Evolutionary conservation across 2,113 vertebrate genomes (phyloP), one percentile per base, ranked within the genome.

Genomic region (Tragulus kanchil): DNA sequence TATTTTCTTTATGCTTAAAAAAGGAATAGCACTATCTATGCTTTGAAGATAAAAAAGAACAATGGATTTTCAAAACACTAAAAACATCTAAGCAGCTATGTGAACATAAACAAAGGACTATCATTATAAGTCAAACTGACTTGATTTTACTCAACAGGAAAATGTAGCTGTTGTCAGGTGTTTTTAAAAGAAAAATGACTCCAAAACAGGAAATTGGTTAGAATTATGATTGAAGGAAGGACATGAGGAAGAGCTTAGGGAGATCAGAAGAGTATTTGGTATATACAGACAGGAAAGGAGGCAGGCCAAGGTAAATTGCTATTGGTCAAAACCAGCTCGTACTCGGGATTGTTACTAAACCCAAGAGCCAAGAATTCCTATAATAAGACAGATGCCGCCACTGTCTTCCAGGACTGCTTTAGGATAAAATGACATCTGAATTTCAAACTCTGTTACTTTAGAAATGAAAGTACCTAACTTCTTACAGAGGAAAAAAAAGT

Each of bases 371-470:
- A 87, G 42, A 96, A 85, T 87, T 92, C 58, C 91, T 94, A 16
- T 88, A 79, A 97, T 95, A 97, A 91, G 90, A 89, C 8, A 96
- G 89, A 86, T 75, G 56, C 25, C 8, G 59, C 89, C 85, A 95
- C 92, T 88, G 92, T 85, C 95, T 94, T 75, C 54, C 50, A 50
- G 14, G n/a, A 90, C 61, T 95, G 89, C 89, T 94, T 71, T 93
- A 95, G 92, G 93, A 95, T 93, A 96, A 98, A 97, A 96, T 82
- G 73, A 89, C 91, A 73, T 65, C 78, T 96, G 89, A 91, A 95
- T 98, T 96, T 97, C 91, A 96, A 95, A 97, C 69, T 88, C 92
- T 75, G 96, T 94, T 97, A 96, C 8, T 4, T 95, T 96, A 94
- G 58, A 95, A 97, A 92, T 93, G 96, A 96, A 93, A 96, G 92